Evolutionary conservation across 2,888 invertebrate genomes (phyloP).

Genomic region (Tetranychus truncatus): DNA sequence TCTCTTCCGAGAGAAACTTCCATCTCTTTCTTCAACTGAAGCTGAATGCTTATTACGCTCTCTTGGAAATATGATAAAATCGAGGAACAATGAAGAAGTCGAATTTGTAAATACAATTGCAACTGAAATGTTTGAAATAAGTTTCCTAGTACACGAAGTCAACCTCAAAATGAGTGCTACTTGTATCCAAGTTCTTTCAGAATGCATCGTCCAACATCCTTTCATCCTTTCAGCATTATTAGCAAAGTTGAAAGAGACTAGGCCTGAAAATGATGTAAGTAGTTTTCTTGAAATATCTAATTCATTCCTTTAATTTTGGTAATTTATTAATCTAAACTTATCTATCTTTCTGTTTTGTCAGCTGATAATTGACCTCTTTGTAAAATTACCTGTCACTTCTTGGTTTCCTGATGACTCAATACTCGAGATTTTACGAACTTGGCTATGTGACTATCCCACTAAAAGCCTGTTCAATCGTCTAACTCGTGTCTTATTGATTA

Average conservation of each 20-base stretch:
- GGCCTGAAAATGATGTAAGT: slow-evolving; percentile 14
- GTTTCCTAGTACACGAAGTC: slow-evolving; percentile 10
- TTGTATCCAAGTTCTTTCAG: slow-evolving; percentile 12
- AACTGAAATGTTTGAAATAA: slow-evolving; percentile 19
- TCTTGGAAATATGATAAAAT: slow-evolving; percentile 22
- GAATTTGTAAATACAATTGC: slow-evolving; percentile 18
- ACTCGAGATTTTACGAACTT: slow-evolving; percentile 16
- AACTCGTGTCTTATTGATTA: slow-evolving; percentile 19
- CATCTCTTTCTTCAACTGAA: slow-evolving; percentile 17
- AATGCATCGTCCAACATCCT: slow-evolving; percentile 17
- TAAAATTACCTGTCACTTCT: slow-evolving; percentile 11
- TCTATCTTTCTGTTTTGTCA: not conserved
- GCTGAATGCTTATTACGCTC: slow-evolving; percentile 17
- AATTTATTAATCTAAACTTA: not conserved
- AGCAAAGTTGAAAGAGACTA: slow-evolving; percentile 11
- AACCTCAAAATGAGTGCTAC: slow-evolving; percentile 17
- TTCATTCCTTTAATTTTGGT: not conserved
- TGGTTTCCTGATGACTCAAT: slow-evolving; percentile 18
- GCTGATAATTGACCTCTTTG: slow-evolving; percentile 18
- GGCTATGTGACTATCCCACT: slow-evolving; percentile 15
- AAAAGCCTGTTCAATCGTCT: slow-evolving; percentile 17
- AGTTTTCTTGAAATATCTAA: not conserved
- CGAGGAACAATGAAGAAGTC: slow-evolving; percentile 15
- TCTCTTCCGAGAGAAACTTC: slow-evolving; percentile 21
- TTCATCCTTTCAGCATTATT: slow-evolving; percentile 18